Percentiles rank a stretch among this genome's conserved stretches.
Evolutionary conservation across 1,140 invertebrate genomes (phyloP).

Genomic region (Phymastichus coffea): DNA sequence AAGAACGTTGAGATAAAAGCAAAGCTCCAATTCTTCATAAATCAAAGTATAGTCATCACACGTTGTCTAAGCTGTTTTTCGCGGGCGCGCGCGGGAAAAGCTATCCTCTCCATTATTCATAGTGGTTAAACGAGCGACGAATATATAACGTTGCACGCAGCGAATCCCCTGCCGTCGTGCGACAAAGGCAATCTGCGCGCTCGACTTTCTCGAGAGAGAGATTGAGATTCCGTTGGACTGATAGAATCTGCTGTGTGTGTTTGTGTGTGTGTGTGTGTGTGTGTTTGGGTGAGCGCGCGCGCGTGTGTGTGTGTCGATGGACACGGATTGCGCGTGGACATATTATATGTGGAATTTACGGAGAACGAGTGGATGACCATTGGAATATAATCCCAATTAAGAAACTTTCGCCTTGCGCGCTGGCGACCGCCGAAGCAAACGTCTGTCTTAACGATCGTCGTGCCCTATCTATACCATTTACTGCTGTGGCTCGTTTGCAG

Average conservation of each 20-base stretch:
- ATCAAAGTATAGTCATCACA: background rate
- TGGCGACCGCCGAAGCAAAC: too few species aligned
- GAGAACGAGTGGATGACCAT: background rate
- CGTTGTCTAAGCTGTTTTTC: too few species aligned
- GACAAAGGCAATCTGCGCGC: too few species aligned
- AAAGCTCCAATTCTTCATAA: too few species aligned
- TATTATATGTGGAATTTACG: background rate
- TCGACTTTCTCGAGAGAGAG: constrained; percentile 13
- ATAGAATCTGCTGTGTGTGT: background rate
- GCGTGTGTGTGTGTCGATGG: too few species aligned
- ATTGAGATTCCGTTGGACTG: background rate
- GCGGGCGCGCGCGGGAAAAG: too few species aligned
- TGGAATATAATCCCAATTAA: constrained; percentile 4
- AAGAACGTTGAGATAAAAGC: too few species aligned
- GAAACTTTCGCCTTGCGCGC: constrained; percentile 1
- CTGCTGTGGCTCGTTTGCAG: too few species aligned
- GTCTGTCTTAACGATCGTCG: constrained; percentile 3
- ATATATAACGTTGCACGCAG: background rate
- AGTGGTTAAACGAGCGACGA: background rate
- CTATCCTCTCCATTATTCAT: background rate
- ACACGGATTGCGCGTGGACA: background rate
- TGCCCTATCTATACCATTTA: constrained; percentile 14
- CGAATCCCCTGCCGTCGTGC: too few species aligned
- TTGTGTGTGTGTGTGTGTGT: too few species aligned
- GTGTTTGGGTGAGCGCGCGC: too few species aligned